Base-by-base conservation (phyloP, 1,140 invertebrate species). In the Antheraea mylitta region DNA sequence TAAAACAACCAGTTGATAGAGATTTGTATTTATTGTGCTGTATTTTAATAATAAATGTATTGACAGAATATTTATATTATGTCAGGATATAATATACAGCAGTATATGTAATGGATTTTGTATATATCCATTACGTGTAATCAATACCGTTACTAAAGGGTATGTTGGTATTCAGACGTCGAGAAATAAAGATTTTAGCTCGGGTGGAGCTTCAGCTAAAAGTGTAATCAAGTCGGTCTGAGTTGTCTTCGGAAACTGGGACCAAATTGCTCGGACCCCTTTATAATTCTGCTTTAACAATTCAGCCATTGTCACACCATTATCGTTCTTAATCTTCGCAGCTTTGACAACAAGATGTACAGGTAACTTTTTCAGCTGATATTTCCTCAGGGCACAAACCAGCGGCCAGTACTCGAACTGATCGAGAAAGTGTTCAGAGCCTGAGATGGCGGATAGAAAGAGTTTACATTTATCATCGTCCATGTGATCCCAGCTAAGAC, bases 341-440 rank as follows among this genome's bases (percentile, higher is more conserved):
- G 85, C 81, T 68, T 86, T 86, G 0, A 86, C 18, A 0, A 87
- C 81, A 3, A 75, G 76, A 18, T 83, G 69, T 0, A 75, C 5
- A 0, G 79, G 78, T 9, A 87, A 82, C 68, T 86, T 87, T 13
- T 86, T 82, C 4, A 82, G 38, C 18, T 86, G 77, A 16, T 83
- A 71, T 72, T 86, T 89, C 18, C 78, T 79, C 7, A 89, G 37
- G 0, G 79, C 84, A 58, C 87, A 89, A 7, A 89, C 16, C 6
- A 89, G 62, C 5, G 87, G 87, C 70, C 75, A 89, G 67, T 71
- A 87, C n/a, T 69, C 62, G 62, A 89, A 89, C 36, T 84, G 79
- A 7, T 83, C 74, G 18, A 77, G 76, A 48, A 84, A 82, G 65
- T 87, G 81, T 61, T 89, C 85, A 0, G 81, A 67, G 2, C 87